Evolutionary conservation across 2,888 invertebrate genomes (phyloP), one percentile per base, ranked within the genome.

Genomic region (Drosophila mimetica): DNA sequence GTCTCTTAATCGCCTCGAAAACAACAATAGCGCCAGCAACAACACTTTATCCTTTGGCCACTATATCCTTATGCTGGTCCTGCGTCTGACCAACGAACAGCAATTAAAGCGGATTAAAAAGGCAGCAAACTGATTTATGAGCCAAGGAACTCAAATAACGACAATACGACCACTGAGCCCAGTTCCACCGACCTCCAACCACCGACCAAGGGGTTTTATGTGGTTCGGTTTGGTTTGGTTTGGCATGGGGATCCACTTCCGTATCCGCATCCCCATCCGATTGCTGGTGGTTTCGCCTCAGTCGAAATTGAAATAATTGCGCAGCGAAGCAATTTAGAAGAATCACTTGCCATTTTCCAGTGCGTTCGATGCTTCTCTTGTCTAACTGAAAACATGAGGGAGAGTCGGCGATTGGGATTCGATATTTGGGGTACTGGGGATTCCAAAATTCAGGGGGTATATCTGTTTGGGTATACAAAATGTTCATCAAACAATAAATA

Each of bases 251-350:
- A 44, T 39, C 14, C 47, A 6, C 13, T 25, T 44, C 11, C 39
- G 6, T 11, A 14, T 44, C 8, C 44, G 44, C 13, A 28, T 55
- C 18, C 60, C 25, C 11, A 61, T 32, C 34, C 22, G 39, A 28
- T 18, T 46, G 53, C 54, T 58, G 58, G 55, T 69, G 60, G 46
- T 39, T 71, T 59, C 51, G 67, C 63, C 74, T 80, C 86, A 81
- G 75, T 82, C 80, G 74, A 80, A 89, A 89, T 88, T 89, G 90
- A 90, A 90, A 90, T 90, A 89, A 90, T 90, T 90, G 90, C 86
- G 82, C 89, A 89, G 75, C 90, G 89, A 89, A 90, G 90, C 89
- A 90, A 90, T 90, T 90, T 89, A 89, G 85, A 89, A 90, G 90
- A 89, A 90, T 90, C 88, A 78, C 87, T 85, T 83, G 72, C 78